Base-by-base conservation (phyloP, 2,888 invertebrate genomes). In the Apomyelois bistriatella region DNA sequence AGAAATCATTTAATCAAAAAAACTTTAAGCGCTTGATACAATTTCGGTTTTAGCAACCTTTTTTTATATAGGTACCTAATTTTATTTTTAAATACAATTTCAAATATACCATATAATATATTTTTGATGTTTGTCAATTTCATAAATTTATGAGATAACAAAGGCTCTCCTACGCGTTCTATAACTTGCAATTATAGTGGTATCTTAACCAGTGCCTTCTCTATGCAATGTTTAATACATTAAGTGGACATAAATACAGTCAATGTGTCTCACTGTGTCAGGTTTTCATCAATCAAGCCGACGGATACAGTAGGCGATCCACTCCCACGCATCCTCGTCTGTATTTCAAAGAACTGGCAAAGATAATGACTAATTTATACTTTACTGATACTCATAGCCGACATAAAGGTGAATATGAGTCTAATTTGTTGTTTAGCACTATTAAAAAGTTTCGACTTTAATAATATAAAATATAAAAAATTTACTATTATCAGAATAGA, bases 281-380 rank as follows among this genome's bases (percentile, higher is more conserved):
- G 35, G 65, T 58, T 61, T 57, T 40, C 56, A 71, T 75, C 70
- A 66, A 68, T 71, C 74, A 70, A 62, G 66, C 68, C 70, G 61
- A 58, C 68, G 67, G 70, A 70, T 65, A 68, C 55, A 60, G 77
- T 73, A 72, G 71, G 77, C 76, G 72, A 68, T 55, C 58, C 52
- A 62, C 72, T 53, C 68, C 66, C 57, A 61, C 61, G 63, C 60
- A 46, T 54, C 60, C 22, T 22, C n/a, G n/a, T n/a, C n/a, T 58
- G 49, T 55, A 57, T 37, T 37, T 48, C 48, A 3, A 12, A 37
- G 12, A 36, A 48, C 48, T 22, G 15, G 37, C 7, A 35, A 17
- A 16, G 16, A 36, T 22, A 36, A 35, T 36, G 7, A 35, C 47
- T 48, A 17, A 35, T 48, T 32, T 15, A 8, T 22, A 15, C 8